Evolutionary conservation across 2,888 invertebrate genomes (phyloP), one percentile per base, ranked within the genome.

Genomic region (Drosophila multiciliata): DNA sequence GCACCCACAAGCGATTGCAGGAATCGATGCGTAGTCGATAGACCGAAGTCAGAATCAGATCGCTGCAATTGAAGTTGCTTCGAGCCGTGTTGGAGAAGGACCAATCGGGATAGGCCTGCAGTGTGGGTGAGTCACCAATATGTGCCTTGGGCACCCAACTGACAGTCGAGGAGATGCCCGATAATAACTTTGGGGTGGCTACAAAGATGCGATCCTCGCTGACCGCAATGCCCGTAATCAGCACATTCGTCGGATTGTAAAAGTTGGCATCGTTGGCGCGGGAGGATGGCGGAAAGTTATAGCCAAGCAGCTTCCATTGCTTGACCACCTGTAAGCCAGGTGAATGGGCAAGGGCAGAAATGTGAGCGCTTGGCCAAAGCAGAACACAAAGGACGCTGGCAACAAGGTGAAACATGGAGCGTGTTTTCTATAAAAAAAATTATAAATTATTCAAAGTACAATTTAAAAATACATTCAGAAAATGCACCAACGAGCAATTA

Each of bases 1-100:
- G 93, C 1, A 96, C 96, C 97, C 97, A 97, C 5, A 97, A 93
- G 23, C 97, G 94, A 92, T 97, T 96, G 93, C 97, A 97, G n/a
- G 96, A 95, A 92, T 97, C 97, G 38, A 95, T 94, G 23, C 96
- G 95, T 57, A 96, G 92, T 32, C 97, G 94, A 93, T 97, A 97
- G 50, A 97, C 97, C 0, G 97, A 97, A 63, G 97, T 95, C 35
- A 97, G 92, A 0, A 96, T 95, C 48, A 97, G 92, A 3, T 96
- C 96, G 23, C 96, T 95, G 91, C 97, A 97, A 93, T 96, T 96
- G 91, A 95, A 95, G 80, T 95, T 94, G 0, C 95, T 95, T 26
- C 94, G 94, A 0, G 95, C 96, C 0, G 96, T 95, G 0, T 94
- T 94, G 83, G 97, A 97, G 94, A 95, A 97, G 0, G 96, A 95